These are phyloP conservation scores for Apotomis turbidana DNA, from an alignment of 2,888 invertebrate species.

Conservation along the genomic window DNA sequence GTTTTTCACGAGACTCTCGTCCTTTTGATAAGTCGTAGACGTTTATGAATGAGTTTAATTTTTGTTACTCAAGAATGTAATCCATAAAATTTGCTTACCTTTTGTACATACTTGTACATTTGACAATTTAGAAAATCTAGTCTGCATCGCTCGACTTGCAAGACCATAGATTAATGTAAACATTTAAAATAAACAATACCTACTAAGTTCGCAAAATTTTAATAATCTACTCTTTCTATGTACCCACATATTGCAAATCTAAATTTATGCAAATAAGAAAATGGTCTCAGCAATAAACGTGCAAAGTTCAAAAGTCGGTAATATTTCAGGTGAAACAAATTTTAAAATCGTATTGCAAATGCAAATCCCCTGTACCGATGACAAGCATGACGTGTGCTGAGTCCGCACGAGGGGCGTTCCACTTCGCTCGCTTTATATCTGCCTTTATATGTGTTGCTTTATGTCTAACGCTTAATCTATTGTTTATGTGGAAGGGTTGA, in stretches of 20 bases:
- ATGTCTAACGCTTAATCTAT: slow-evolving; percentile 62
- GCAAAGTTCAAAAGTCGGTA: slow-evolving; percentile 38
- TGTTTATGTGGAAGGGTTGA: slow-evolving; percentile 40
- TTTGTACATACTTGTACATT: too few relatives aligned
- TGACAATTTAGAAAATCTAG: too few relatives aligned
- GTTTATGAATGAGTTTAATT: too few relatives aligned
- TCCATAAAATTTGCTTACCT: too few relatives aligned
- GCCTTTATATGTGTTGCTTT: slow-evolving; percentile 65
- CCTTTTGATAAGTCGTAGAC: too few relatives aligned
- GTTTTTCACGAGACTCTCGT: too few relatives aligned
- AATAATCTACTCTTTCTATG: not conserved
- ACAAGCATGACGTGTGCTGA: slow-evolving; percentile 72
- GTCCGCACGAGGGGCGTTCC: slow-evolving; percentile 76
- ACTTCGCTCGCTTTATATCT: slow-evolving; percentile 79
- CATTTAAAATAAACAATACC: too few relatives aligned
- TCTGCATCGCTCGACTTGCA: too few relatives aligned
- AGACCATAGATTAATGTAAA: too few relatives aligned
- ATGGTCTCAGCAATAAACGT: slow-evolving; percentile 2
- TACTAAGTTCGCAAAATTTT: not conserved
- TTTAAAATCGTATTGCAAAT: slow-evolving; percentile 43
- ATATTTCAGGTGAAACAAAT: slow-evolving; percentile 44
- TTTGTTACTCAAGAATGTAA: too few relatives aligned
- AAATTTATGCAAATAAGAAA: not conserved
- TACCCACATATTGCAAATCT: too few relatives aligned
- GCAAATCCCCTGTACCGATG: slow-evolving; percentile 64